Evolutionary conservation across 2,113 vertebrate genomes (phyloP).

Genomic region (Helogale parvula): DNA sequence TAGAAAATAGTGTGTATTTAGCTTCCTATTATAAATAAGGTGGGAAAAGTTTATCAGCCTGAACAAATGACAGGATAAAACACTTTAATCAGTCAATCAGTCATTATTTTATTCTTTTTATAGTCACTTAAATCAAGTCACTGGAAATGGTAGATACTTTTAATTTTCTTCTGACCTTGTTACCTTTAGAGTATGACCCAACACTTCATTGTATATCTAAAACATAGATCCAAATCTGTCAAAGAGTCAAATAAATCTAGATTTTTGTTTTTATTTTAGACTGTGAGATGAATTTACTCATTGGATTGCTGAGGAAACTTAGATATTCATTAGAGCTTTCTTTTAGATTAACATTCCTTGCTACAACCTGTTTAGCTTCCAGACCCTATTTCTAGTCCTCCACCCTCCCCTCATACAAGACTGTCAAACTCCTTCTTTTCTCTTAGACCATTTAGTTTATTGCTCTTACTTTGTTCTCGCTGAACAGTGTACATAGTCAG

Average conservation of each 20-base stretch:
- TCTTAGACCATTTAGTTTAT: background rate
- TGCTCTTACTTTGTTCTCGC: background rate
- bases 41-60: background rate
- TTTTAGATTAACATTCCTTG: background rate
- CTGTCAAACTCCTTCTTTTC: background rate
- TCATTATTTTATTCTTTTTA: background rate
- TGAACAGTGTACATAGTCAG: background rate
- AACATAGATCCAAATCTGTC: background rate
- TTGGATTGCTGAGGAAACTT: background rate
- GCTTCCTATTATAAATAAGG: background rate
- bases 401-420: background rate
- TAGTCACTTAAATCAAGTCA: background rate
- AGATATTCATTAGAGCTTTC: too few relatives aligned
- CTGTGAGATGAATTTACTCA: background rate
- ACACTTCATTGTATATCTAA: background rate
- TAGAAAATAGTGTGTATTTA: background rate
- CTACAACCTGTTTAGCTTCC: background rate
- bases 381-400: background rate
- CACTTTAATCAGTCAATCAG: background rate
- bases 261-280: background rate
- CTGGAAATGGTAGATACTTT: background rate
- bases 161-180: background rate
- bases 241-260: background rate
- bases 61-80: background rate
- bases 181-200: background rate